Percentiles rank a stretch among this genome's conserved stretches.
These are phyloP conservation scores for Brachionus rotundiformis DNA, from an alignment of 1,140 invertebrate species.

Conservation along the genomic window DNA sequence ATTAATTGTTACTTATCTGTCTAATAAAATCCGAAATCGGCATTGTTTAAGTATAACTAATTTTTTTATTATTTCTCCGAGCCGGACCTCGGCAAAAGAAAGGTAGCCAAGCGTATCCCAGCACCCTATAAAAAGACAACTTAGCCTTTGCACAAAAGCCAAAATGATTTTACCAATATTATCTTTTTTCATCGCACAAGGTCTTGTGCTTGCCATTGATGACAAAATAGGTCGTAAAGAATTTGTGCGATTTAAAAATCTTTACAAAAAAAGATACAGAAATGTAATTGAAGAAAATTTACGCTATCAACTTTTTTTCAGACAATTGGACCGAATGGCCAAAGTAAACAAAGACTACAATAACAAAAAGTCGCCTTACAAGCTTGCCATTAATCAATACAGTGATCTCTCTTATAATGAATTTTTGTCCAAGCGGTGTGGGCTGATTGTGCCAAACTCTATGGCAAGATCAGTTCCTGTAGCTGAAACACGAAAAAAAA, in stretches of 20 bases:
- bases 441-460: neutral
- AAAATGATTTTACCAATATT: neutral
- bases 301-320: neutral
- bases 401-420: slow-evolving; percentile 29
- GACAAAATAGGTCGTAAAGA: slow-evolving; percentile 26
- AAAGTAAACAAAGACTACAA: neutral
- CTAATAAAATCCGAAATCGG: neutral
- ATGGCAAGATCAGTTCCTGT: neutral
- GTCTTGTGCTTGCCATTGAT: neutral
- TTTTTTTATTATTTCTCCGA: neutral
- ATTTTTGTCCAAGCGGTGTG: neutral
- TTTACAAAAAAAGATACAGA: neutral
- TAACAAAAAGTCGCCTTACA: neutral
- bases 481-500: neutral
- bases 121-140: neutral
- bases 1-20: too few relatives aligned
- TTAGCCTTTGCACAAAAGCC: neutral
- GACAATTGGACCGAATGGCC: neutral
- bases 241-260: slow-evolving; percentile 10
- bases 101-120: neutral
- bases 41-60: neutral
- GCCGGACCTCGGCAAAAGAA: neutral
- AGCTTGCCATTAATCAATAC: slow-evolving; percentile 29
- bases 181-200: neutral
- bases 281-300: slow-evolving; percentile 6